Conservation (phyloP, 2,113 vertebrate genomes). For the Ceratotherium simum region DNA sequence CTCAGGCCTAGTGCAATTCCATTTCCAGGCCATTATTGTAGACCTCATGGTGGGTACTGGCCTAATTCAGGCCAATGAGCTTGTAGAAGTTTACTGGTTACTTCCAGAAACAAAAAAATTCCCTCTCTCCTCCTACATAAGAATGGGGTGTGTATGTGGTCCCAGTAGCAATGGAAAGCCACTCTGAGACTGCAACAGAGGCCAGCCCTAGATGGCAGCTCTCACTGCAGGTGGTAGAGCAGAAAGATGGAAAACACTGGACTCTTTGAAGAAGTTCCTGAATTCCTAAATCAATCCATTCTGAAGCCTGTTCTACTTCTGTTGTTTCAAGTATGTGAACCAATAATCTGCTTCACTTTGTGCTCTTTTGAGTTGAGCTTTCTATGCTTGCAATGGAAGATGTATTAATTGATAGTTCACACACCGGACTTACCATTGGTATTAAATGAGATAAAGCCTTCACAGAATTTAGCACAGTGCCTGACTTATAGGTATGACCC, state of each 20-base stretch:
- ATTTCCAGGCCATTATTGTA: neutral
- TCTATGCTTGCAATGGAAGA: neutral
- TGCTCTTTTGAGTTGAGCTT: constrained; percentile 31
- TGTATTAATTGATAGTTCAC: neutral
- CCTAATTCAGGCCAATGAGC: neutral
- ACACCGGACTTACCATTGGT: neutral
- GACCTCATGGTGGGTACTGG: neutral
- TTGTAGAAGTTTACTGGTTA: neutral
- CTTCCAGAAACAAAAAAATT: neutral
- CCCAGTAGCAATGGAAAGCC: neutral
- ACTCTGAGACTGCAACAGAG: neutral
- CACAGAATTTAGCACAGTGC: neutral
- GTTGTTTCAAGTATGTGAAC: neutral
- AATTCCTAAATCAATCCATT: neutral
- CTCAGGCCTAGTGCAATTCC: neutral
- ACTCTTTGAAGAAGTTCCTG: neutral
- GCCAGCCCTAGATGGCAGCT: neutral
- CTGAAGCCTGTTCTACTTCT: neutral
- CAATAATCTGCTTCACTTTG: neutral
- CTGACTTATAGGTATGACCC: neutral
- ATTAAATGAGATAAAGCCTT: neutral
- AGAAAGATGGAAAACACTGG: neutral
- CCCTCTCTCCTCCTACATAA: neutral
- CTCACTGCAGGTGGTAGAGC: neutral
- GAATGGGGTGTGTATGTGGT: neutral